A percentile compares a stretch with the other conserved stretches of the same genome.
Evolutionary conservation across 2,888 invertebrate genomes (phyloP).

Genomic region (Kuschelorhynchus macadamiae): DNA sequence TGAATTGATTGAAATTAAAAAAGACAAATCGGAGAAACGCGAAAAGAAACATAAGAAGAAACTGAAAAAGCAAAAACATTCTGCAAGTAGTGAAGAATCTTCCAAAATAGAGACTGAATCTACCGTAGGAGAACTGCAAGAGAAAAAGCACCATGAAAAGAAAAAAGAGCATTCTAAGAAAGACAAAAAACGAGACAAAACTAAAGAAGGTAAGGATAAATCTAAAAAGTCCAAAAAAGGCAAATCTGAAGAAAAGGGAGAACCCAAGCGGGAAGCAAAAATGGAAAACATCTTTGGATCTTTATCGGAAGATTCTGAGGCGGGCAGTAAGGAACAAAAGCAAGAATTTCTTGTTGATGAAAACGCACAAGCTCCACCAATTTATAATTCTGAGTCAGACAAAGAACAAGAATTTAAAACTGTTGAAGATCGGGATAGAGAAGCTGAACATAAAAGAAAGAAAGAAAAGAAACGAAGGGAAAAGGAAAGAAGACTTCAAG

Average conservation of each 20-base stretch:
- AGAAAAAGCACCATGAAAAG: conserved; percentile 65
- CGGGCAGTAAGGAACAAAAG: conserved; percentile 60
- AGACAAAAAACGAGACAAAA: conserved; percentile 75
- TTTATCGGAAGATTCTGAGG: conserved; percentile 79
- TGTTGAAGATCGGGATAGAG: conserved; percentile 55
- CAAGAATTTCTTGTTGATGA: conserved; percentile 56
- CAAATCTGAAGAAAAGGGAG: conserved; percentile 66
- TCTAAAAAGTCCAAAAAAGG: conserved; percentile 73
- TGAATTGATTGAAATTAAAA: conserved; percentile 58
- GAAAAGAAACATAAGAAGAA: conserved; percentile 87
- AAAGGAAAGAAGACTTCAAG: conserved; percentile 69
- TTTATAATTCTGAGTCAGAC: conserved; percentile 72
- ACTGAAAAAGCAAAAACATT: conserved; percentile 82
- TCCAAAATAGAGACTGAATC: conserved; percentile 66
- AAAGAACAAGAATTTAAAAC: conserved; percentile 58
- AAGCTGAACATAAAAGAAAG: conserved; percentile 71
- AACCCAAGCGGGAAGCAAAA: conserved; percentile 80
- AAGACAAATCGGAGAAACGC: conserved; percentile 71
- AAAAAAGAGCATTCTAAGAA: conserved; percentile 71
- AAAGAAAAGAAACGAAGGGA: conserved; percentile 69
- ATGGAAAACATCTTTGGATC: conserved; percentile 93
- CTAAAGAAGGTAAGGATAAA: conserved; percentile 74
- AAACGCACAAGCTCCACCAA: conserved; percentile 56
- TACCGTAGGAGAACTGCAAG: conserved; percentile 58
- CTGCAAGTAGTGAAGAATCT: conserved; percentile 73